Evolutionary conservation across 1,140 invertebrate species (phyloP), one percentile per base, ranked within the genome.

Genomic region (Thalassaphorura encarpata): DNA sequence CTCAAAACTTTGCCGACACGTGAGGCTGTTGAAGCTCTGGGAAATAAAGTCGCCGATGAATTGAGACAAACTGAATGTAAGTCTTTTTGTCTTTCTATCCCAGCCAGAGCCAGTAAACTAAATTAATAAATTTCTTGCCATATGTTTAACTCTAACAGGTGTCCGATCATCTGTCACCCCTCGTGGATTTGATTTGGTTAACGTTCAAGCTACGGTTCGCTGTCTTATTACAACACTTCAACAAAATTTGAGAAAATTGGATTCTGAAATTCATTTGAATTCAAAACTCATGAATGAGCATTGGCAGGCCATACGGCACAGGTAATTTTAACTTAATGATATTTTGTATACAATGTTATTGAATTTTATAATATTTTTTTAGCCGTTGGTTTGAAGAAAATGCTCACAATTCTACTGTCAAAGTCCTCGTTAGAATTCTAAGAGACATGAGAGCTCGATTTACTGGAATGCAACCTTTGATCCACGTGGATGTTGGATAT

Each of bases 301-400:
- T 72, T 74, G 97, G 62, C 88, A 90, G 2, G 91, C 92, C 1
- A 94, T 98, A 42, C 76, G 93, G 54, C 94, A 98, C 71, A 87
- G 72, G 72, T 73, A 55, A 40, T n/a, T 61, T 31, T 16, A 26
- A 19, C 3, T 2, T 19, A 31, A 40, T 11, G 5, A 40, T 36
- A 8, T 21, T 49, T 31, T 39, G 26, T 5, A 54, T n/a, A 13
- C 11, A 54, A 46, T 57, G 1, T 56, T 1, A 21, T n/a, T 41
- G 21, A 26, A 43, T 2, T 16, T 31, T 50, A 21, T 29, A 52
- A 49, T 59, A 40, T 24, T 60, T 45, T 66, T 67, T n/a, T 45
- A 76, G 88, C 31, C 81, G 92, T 3, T 98, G 95, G 94, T 97
- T 98, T 72, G 95, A 99, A 70, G 94, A 98, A 74, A 96, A 96